Base-by-base conservation (phyloP, 1,140 invertebrate genomes). In the Sarcophaga peregrina region DNA sequence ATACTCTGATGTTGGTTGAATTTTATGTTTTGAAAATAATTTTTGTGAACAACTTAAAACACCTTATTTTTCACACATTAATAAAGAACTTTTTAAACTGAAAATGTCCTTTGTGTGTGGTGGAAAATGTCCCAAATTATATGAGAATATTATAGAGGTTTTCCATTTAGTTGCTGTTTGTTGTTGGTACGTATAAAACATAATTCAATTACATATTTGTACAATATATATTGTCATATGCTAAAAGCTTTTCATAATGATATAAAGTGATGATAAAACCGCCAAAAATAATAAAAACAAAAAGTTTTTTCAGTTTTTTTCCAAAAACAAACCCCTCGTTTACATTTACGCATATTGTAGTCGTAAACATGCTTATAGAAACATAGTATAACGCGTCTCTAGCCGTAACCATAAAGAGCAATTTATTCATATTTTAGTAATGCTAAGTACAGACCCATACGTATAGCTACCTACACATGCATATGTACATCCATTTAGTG, bases 211-310 rank as follows among this genome's bases (percentile, higher is more conserved):
- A 68, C 62, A 37, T 37, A 37, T 37, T 37, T 37, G 25, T 37
- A 37, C 1, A 37, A 37, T 37, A 68, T 62, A 62, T 68, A 68
- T 68, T 68, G 62, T 68, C 62, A 68, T 68, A 68, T 68, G 62
- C 62, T 68, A 68, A 68, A 68, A 68, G 62, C 62, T 68, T 68
- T 68, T 68, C 62, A 68, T 68, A 68, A 68, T 68, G 62, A 68
- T 68, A 68, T 68, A 68, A 68, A 68, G 62, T 68, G 62, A 68
- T 68, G 20, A 37, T 37, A 68, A 52, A 68, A 68, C 62, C 62
- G 62, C 62, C 62, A n/a, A 68, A 68, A 20, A 58, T 15, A 58
- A 8, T 20, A 37, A 37, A 37, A 37, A 37, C 25, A 4, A 37
- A 37, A 37, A 37, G 4, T 1, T 37, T 37, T 37, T 37, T 37